A percentile compares a stretch with the other conserved stretches of the same genome.
These are phyloP conservation scores for Halcyon chelicuti DNA, from an alignment of 2,797 vertebrate genomes.

Conservation along the genomic window DNA sequence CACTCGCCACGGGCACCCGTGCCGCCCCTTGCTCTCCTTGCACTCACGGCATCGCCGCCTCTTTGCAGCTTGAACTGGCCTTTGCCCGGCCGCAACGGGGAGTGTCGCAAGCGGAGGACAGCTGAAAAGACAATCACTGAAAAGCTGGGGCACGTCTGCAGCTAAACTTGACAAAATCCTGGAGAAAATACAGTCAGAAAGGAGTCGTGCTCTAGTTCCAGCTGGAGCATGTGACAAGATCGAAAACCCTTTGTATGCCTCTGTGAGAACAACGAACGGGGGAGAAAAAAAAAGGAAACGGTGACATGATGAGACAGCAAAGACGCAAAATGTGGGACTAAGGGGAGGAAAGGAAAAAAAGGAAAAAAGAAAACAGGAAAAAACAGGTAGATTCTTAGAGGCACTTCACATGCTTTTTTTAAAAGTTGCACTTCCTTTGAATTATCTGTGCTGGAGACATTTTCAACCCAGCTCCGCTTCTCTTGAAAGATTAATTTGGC, in stretches of 20 bases:
- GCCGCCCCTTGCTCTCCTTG: background rate
- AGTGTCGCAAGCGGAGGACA: background rate
- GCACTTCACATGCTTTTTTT: background rate
- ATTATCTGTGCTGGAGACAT: conserved; percentile 29
- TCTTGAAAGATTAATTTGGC: conserved; percentile 54
- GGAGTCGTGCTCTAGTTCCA: conserved; percentile 7
- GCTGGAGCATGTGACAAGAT: background rate
- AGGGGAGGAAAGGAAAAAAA: background rate
- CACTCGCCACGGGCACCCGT: fast-evolving
- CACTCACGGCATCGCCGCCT: background rate
- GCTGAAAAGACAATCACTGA: background rate
- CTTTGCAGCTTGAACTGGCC: background rate
- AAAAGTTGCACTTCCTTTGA: conserved; percentile 45
- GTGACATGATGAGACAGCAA: background rate
- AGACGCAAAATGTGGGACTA: background rate
- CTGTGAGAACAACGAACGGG: background rate
- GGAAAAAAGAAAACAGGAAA: conserved; percentile 8
- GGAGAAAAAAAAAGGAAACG: background rate
- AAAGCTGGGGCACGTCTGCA: background rate
- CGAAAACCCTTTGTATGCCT: conserved; percentile 13
- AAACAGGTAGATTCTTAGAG: conserved; percentile 36
- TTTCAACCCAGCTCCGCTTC: conserved; percentile 13
- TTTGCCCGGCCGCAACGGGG: background rate
- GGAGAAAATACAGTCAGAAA: background rate
- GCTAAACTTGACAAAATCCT: background rate